Evolutionary conservation across 2,888 invertebrate species (phyloP).

Genomic region (Eilema griseolum): DNA sequence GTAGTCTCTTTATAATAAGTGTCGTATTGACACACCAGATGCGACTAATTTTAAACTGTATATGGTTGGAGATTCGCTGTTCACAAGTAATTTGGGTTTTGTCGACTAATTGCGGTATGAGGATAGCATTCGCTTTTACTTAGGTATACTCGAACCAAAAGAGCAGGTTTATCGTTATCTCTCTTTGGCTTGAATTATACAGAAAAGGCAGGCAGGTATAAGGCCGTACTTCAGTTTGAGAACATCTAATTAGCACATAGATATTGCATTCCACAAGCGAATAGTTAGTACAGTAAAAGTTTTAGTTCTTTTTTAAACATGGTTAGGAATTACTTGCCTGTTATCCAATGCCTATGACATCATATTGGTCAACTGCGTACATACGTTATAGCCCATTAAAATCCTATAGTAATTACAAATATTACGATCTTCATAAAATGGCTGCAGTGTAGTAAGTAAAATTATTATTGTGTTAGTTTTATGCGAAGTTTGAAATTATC

Average conservation of each 20-base stretch:
- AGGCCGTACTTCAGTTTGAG: neutral
- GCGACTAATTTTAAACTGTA: neutral
- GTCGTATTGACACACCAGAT: neutral
- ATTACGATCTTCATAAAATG: conserved; percentile 35
- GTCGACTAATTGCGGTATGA: no score
- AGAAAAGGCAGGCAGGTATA: no score
- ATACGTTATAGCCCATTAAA: conserved; percentile 43
- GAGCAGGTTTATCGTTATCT: no score
- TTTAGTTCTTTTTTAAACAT: neutral
- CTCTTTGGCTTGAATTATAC: no score
- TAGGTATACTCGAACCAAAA: no score
- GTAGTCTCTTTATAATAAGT: neutral
- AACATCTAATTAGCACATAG: neutral
- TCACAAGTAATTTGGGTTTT: neutral
- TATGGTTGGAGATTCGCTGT: neutral
- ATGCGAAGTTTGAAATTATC: conserved; percentile 15
- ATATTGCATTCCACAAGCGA: neutral
- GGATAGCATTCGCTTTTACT: no score
- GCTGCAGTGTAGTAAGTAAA: conserved; percentile 11
- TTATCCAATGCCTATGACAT: conserved; percentile 2
- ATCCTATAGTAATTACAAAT: conserved; percentile 38
- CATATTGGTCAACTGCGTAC: neutral
- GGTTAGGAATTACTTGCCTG: conserved; percentile 3
- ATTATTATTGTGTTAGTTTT: conserved; percentile 27
- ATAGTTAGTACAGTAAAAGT: neutral